These are phyloP conservation scores for Temnothorax longispinosus DNA, from an alignment of 1,140 invertebrate species.

Conservation along the genomic window DNA sequence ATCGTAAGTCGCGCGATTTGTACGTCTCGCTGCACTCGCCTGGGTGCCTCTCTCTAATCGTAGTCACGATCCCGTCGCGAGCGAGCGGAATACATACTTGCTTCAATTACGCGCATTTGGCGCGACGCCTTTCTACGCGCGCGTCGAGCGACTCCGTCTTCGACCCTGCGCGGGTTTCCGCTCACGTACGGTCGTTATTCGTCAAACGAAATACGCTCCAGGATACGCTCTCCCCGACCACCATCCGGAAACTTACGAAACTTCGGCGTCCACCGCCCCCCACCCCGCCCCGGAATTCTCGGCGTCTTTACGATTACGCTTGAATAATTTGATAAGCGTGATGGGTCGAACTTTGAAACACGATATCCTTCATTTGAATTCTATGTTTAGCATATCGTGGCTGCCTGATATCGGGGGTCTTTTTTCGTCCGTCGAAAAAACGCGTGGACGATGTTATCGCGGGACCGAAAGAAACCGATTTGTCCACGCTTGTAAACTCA, in stretches of 20 bases:
- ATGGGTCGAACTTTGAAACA: conserved; percentile 3
- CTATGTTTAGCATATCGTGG: conserved; percentile 23
- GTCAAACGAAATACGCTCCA: neutral
- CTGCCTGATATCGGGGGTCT: neutral
- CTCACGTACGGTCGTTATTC: conserved; percentile 22
- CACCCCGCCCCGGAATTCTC: neutral
- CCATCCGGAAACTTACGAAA: neutral
- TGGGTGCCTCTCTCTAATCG: conserved; percentile 16
- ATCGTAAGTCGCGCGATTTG: neutral
- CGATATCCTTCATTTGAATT: neutral
- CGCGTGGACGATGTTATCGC: neutral
- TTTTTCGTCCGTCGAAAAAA: neutral
- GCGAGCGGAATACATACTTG: conserved; percentile 34
- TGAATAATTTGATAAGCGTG: neutral
- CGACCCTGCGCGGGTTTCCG: neutral
- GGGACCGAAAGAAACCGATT: neutral
- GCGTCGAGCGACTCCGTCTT: neutral
- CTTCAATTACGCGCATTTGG: conserved; percentile 40
- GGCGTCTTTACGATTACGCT: neutral
- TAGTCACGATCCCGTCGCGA: conserved; percentile 24
- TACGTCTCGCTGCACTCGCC: neutral
- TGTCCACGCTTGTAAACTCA: neutral
- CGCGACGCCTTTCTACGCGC: conserved; percentile 23
- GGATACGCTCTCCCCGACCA: neutral
- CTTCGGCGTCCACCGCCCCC: too few species aligned